Evolutionary conservation across 2,888 invertebrate species (phyloP).

Genomic region (Platycnemis pennipes): DNA sequence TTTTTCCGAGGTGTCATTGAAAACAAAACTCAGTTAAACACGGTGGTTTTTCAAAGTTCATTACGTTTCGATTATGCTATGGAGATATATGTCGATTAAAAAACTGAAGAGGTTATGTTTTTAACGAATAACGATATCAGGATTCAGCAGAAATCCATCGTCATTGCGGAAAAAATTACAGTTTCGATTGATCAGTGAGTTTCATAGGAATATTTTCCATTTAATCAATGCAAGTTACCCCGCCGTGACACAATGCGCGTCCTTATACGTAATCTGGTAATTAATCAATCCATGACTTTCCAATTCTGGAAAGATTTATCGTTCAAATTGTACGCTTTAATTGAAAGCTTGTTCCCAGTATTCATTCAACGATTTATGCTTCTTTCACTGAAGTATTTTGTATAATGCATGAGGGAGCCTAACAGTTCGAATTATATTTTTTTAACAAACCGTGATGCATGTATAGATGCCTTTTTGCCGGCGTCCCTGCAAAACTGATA

Average conservation of each 20-base stretch:
- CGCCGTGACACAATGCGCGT: neutral
- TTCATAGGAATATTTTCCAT: slow-evolving; percentile 23
- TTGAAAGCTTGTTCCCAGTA: neutral
- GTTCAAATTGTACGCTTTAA: slow-evolving; percentile 45
- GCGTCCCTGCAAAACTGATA: neutral
- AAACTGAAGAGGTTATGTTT: neutral
- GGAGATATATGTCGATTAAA: neutral
- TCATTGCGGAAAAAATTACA: neutral
- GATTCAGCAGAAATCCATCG: neutral
- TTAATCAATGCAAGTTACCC: slow-evolving; percentile 1
- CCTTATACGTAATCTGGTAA: slow-evolving; percentile 30
- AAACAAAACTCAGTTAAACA: neutral
- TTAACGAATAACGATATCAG: neutral
- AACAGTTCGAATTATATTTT: neutral
- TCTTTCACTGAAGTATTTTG: slow-evolving; percentile 12
- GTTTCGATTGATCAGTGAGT: neutral
- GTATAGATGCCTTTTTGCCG: neutral
- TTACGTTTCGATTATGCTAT: neutral
- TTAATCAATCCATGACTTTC: slow-evolving; percentile 53
- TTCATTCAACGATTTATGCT: neutral
- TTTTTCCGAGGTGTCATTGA: neutral
- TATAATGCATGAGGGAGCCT: neutral
- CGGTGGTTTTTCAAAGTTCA: neutral
- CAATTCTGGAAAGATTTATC: slow-evolving; percentile 33
- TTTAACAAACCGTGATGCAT: neutral